Base-by-base conservation (phyloP, 2,113 vertebrate species). In the Pseudopodoces humilis region DNA sequence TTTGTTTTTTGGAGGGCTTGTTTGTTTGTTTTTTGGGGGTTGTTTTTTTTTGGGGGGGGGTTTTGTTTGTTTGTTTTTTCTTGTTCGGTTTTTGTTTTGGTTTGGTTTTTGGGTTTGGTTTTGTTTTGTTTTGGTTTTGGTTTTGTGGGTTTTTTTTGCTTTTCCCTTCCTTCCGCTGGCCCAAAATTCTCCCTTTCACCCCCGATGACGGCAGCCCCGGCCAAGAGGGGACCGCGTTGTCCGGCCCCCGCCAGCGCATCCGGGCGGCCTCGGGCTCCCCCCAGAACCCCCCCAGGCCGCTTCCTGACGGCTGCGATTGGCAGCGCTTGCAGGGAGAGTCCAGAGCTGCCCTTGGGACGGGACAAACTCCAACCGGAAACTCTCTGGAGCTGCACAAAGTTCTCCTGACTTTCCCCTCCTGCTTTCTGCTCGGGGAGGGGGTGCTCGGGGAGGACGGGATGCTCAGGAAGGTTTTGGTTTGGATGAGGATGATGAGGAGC, bases 311-410 rank as follows among this genome's bases (percentile, higher is more conserved):
- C 50, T 2, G 64, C 9, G 53, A 37, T 86, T 92, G 94, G 96
- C 90, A 91, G 47, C 24, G 0, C 20, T 7, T 1, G 4, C 7
- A 77, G 85, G 88, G 86, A 96, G 88, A 92, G 93, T 89, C 92
- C 88, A 33, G 83, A 87, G 65, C 81, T 41, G 71, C 82, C 94
- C 64, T 16, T 47, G 86, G 94, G 95, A 95, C 47, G 5, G 69
- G 55, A 82, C 23, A 89, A 53, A 89, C 27, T 91, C 91, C 90
- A 19, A 6, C 43, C 94, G 94, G 96, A 97, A 96, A 84, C 62
- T 53, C 22, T 31, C 68, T 9, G 76, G 56, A 92, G 72, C 82
- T 35, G 27, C 7, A 0, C 2, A 1, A 63, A 86, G 4, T 75
- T 84, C 28, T 28, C 46, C 67, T 58, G 49, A 2, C 25, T 22